A percentile compares a stretch with the other conserved stretches of the same genome.
Evolutionary conservation across 2,113 vertebrate species (phyloP).

Genomic region (Petroica traversi): DNA sequence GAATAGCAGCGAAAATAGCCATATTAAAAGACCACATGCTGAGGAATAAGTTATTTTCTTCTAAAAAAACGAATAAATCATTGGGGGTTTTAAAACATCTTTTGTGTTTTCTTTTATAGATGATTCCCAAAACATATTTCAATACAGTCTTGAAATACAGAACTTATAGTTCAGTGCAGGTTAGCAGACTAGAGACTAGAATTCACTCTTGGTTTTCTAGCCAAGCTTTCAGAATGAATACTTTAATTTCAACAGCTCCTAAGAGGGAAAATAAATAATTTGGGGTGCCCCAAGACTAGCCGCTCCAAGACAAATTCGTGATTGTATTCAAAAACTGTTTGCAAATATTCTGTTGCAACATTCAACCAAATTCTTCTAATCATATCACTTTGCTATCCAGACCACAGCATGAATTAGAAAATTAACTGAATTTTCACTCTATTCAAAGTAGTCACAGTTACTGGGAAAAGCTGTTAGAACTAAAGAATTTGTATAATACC

Average conservation of each 20-base stretch:
- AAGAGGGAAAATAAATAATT: not conserved
- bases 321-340: not conserved
- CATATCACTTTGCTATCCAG: not conserved
- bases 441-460: not conserved
- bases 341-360: not conserved
- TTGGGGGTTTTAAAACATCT: rapidly evolving
- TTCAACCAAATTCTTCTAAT: not conserved
- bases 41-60: not conserved
- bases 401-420: not conserved
- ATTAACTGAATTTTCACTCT: not conserved
- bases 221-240: not conserved
- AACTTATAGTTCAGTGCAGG: not conserved
- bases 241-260: not conserved
- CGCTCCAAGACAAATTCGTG: not conserved
- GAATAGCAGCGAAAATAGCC: not conserved
- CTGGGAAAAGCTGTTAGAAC: not conserved
- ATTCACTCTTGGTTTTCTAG: not conserved
- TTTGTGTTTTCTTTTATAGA: not conserved
- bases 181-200: not conserved
- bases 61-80: not conserved
- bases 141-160: not conserved
- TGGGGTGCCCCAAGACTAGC: not conserved
- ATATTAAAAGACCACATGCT: not conserved
- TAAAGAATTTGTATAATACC: not conserved
- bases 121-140: not conserved